Evolutionary conservation across 2,113 vertebrate genomes (phyloP).

Genomic region (Callithrix jacchus): DNA sequence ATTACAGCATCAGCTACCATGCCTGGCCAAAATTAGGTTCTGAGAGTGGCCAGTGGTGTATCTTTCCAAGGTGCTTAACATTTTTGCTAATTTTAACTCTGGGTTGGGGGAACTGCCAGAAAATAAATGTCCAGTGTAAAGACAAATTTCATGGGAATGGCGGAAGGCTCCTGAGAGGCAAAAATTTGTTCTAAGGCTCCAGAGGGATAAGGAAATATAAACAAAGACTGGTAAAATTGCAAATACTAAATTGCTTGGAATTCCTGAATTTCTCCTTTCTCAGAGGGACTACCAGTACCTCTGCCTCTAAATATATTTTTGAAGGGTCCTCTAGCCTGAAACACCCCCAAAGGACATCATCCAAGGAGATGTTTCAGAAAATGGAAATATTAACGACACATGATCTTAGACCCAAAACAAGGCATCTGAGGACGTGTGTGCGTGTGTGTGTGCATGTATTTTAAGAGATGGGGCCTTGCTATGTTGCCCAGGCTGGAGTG

Average conservation of each 20-base stretch:
- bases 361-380: not conserved
- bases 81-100: conserved; percentile 42
- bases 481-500: not conserved
- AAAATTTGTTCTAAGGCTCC: not conserved
- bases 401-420: not conserved
- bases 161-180: not conserved
- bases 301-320: not conserved
- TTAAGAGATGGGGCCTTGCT: not conserved
- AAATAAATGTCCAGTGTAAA: conserved; percentile 48
- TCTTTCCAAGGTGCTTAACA: not conserved
- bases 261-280: not conserved
- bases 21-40: not conserved
- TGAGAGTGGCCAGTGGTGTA: not conserved
- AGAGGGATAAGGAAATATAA: not conserved
- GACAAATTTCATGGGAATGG: not conserved
- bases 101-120: not conserved
- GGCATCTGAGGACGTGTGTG: not conserved
- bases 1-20: too few relatives aligned
- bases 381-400: not conserved
- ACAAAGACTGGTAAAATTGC: not conserved
- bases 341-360: not conserved
- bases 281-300: not conserved
- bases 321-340: not conserved
- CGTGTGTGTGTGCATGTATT: not conserved
- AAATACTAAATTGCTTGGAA: not conserved